phyloP scores from a whole-genome alignment of 2,797 vertebrate genomes.

The Rhabdomys pumilio region DNA sequence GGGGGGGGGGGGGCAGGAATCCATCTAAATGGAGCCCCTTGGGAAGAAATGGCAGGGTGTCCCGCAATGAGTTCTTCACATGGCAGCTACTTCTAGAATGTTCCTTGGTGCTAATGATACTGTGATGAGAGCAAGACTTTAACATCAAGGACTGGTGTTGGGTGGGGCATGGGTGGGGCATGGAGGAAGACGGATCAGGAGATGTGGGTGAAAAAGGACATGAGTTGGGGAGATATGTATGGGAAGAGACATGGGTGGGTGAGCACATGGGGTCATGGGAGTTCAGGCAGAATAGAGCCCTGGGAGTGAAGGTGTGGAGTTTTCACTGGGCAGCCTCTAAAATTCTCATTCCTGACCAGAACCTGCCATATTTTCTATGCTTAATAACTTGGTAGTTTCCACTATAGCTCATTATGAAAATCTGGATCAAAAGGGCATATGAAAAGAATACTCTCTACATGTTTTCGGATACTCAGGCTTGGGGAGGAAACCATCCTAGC shows the following conservation, averaged over 20 bases:
- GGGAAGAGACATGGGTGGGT: not conserved
- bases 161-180: not conserved
- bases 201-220: not conserved
- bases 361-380: not conserved
- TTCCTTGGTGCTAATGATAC: not conserved
- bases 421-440: not conserved
- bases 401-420: not conserved
- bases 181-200: too few species aligned
- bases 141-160: conserved; percentile 56
- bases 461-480: not conserved
- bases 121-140: conserved; percentile 33
- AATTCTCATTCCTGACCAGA: not conserved
- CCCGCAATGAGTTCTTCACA: not conserved
- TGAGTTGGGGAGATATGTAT: not conserved
- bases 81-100: not conserved
- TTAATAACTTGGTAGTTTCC: not conserved
- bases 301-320: not conserved
- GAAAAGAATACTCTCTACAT: not conserved
- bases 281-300: not conserved
- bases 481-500: not conserved
- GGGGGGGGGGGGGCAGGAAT: too few species aligned
- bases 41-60: not conserved
- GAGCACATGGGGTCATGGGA: not conserved
- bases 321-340: not conserved
- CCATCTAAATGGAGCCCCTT: not conserved